Base-by-base conservation (phyloP, 2,888 invertebrate species). In the Drosophila melanosoma region DNA sequence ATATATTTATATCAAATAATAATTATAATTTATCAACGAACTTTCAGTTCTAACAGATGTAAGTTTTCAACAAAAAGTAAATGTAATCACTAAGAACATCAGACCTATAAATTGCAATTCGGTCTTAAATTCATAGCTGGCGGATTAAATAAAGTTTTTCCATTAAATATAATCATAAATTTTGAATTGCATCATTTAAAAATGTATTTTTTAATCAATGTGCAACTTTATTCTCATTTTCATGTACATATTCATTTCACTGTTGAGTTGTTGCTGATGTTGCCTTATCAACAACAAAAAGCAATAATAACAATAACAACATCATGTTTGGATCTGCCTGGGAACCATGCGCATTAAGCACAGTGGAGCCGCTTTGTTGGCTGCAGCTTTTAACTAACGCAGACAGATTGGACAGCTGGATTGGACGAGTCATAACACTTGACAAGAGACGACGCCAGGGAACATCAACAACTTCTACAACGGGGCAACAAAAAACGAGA, bases 361-460 rank as follows among this genome's bases (percentile, higher is more conserved):
- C 87, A 85, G 75, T 74, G 79, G 60, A 32, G 54, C 29, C 51
- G 83, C 85, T 76, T 85, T 84, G 84, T 84, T 82, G 72, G 62
- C 36, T 69, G 73, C 79, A 67, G 73, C 73, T 81, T 74, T 56
- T 40, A 65, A 62, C 78, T 75, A 78, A 78, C 65, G 70, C 70
- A 32, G 67, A 79, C 68, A 60, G 70, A 69, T 66, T 61, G 57
- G 71, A 72, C 57, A 58, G 81, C 62, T 56, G 60, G 42, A 74
- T 58, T 75, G 82, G 79, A 81, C 76, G 82, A 86, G 83, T 87
- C 86, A 86, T 87, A 86, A 83, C 86, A 87, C 82, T 83, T 85
- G 86, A 86, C 86, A 83, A 77, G 78, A 83, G 82, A 78, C 76
- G 66, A 71, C 76, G 72, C 57, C 74, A 54, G 58, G 60, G 79